These are phyloP conservation scores for Larimichthys polyactis DNA, from an alignment of 2,113 vertebrate species.

Conservation along the genomic window DNA sequence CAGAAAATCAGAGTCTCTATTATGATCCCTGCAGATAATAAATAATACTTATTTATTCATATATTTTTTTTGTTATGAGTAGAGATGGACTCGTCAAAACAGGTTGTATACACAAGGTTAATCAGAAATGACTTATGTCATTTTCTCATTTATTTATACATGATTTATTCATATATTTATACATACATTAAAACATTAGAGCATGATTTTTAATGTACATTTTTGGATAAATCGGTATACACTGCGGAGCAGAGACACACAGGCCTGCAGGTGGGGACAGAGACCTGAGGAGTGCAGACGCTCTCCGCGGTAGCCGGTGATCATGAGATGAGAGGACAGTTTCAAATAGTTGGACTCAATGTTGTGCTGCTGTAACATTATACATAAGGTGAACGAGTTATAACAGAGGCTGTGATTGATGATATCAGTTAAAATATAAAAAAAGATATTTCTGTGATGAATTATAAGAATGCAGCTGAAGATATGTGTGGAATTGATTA, in stretches of 20 bases:
- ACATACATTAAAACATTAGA: background rate
- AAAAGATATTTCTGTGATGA: background rate
- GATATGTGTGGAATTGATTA: background rate
- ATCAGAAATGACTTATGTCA: no score
- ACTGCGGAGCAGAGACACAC: background rate
- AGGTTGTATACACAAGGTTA: no score
- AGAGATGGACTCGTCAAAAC: background rate
- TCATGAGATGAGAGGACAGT: background rate
- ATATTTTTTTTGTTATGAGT: background rate
- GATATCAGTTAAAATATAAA: background rate
- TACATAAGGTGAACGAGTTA: background rate
- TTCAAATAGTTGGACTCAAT: background rate
- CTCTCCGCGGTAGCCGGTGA: no score
- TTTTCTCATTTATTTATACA: background rate
- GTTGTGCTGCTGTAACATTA: background rate
- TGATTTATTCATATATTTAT: background rate
- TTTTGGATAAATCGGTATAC: background rate
- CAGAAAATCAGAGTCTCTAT: background rate
- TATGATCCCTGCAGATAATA: background rate
- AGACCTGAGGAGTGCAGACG: conserved; percentile 33
- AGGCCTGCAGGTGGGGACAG: conserved; percentile 70
- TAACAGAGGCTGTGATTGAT: background rate
- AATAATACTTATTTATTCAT: background rate
- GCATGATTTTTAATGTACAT: background rate
- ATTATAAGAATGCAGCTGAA: background rate